Percentiles rank a stretch among this genome's conserved stretches.
These are phyloP conservation scores for Lepetodrilus schrolli DNA, from an alignment of 2,888 invertebrate genomes.

Conservation along the genomic window DNA sequence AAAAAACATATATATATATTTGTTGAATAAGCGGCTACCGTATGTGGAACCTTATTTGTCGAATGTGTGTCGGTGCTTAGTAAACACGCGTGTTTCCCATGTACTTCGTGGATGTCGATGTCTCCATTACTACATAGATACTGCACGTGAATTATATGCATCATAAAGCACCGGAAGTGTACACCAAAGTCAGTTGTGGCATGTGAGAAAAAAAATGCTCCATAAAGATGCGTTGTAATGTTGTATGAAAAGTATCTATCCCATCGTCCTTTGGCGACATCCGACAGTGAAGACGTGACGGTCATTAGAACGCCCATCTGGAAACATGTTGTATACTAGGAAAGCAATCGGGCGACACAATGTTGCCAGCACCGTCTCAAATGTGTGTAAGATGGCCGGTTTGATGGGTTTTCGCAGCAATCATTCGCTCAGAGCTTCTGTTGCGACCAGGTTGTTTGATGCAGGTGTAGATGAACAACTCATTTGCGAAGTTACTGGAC, in stretches of 20 bases:
- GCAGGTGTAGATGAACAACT: constrained; percentile 32
- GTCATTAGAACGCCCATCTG: background rate
- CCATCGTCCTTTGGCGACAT: too few species aligned
- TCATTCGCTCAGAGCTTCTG: too few species aligned
- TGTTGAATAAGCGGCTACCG: too few species aligned
- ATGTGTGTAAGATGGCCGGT: constrained; percentile 5
- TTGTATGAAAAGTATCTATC: background rate
- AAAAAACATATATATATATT: too few species aligned
- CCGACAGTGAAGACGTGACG: constrained; percentile 21
- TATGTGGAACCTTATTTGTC: too few species aligned
- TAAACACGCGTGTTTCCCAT: too few species aligned
- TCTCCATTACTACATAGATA: too few species aligned
- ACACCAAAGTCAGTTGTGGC: background rate
- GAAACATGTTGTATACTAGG: background rate
- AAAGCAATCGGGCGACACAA: background rate
- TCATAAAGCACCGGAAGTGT: constrained; percentile 3
- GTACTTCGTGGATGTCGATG: too few species aligned
- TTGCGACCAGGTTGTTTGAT: constrained; percentile 28
- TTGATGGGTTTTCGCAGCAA: too few species aligned
- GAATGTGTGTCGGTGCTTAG: too few species aligned
- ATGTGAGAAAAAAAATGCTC: background rate
- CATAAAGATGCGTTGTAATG: too few species aligned
- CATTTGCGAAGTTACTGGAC: constrained; percentile 24
- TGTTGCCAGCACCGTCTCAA: constrained; percentile 10
- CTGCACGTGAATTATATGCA: too few species aligned